Evolutionary conservation across 2,113 vertebrate genomes (phyloP).

Genomic region (Rhinogobius similis): DNA sequence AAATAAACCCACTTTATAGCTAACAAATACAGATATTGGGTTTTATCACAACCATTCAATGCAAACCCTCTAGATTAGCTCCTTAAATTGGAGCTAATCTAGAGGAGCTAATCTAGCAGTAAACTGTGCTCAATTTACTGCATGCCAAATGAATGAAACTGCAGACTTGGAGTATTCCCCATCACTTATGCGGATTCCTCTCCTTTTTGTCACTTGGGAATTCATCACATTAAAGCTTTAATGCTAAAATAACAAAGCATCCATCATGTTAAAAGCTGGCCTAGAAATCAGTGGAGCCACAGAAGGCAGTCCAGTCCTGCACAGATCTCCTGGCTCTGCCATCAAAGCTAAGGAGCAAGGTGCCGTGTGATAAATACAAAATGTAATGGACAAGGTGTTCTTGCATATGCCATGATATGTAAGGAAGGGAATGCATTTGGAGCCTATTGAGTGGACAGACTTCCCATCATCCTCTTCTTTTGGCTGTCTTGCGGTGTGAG

Average conservation of each 20-base stretch:
- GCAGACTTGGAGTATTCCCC: constrained; percentile 20
- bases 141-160: neutral
- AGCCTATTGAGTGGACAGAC: constrained; percentile 43
- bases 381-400: constrained; percentile 37
- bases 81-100: constrained; percentile 24
- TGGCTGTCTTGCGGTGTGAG: constrained; percentile 40
- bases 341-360: too few species aligned
- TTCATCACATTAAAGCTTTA: constrained; percentile 75
- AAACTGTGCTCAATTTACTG: neutral
- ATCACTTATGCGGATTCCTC: constrained; percentile 37
- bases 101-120: too few species aligned
- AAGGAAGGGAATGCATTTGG: too few species aligned
- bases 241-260: constrained; percentile 73
- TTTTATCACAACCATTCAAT: constrained; percentile 1
- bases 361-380: constrained; percentile 39
- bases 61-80: constrained; percentile 5
- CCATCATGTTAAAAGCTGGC: constrained; percentile 57
- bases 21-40: neutral
- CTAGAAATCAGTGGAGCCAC: constrained; percentile 42
- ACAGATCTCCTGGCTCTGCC: constrained; percentile 15
- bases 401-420: constrained; percentile 39
- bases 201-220: constrained; percentile 42
- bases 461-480: constrained; percentile 56
- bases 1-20: too few species aligned
- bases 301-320: constrained; percentile 21